phyloP scores from a whole-genome alignment of 2,888 invertebrate genomes.

The Spodoptera exigua region DNA sequence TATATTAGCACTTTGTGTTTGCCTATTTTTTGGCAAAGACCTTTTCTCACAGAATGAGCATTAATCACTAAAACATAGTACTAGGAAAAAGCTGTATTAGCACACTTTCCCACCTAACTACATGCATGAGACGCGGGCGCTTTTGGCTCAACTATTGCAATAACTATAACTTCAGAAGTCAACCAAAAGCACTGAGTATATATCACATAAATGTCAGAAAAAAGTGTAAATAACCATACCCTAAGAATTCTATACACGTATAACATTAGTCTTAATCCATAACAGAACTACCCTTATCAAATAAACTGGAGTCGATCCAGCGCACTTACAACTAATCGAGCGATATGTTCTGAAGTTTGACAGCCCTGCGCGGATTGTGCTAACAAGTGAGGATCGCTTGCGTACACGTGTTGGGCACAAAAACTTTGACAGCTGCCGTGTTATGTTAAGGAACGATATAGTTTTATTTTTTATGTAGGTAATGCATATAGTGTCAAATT shows the following conservation, averaged over 20 bases:
- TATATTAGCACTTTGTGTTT: too few relatives aligned
- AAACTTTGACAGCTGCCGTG: slow-evolving; percentile 55
- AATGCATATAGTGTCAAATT: background rate
- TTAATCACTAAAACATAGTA: too few relatives aligned
- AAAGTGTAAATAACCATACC: too few relatives aligned
- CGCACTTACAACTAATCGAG: slow-evolving; percentile 44
- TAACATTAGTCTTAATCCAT: slow-evolving; percentile 3
- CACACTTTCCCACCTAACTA: too few relatives aligned
- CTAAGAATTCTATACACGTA: background rate
- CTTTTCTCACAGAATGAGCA: too few relatives aligned
- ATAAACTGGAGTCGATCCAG: slow-evolving; percentile 8
- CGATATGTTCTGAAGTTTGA: slow-evolving; percentile 52
- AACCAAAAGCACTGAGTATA: too few relatives aligned
- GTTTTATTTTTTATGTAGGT: slow-evolving; percentile 24
- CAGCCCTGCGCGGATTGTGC: slow-evolving; percentile 46
- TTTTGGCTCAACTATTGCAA: too few relatives aligned
- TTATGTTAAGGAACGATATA: slow-evolving; percentile 25
- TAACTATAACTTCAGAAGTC: too few relatives aligned
- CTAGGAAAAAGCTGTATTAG: too few relatives aligned
- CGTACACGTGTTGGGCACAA: slow-evolving; percentile 46
- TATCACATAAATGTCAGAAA: too few relatives aligned
- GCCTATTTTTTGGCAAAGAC: too few relatives aligned
- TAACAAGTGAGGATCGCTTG: slow-evolving; percentile 45
- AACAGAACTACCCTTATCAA: background rate
- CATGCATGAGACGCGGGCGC: too few relatives aligned